Percentiles rank a stretch among this genome's conserved stretches.
These are phyloP conservation scores for Eurosta solidaginis DNA, from an alignment of 1,140 invertebrate genomes.

Conservation along the genomic window DNA sequence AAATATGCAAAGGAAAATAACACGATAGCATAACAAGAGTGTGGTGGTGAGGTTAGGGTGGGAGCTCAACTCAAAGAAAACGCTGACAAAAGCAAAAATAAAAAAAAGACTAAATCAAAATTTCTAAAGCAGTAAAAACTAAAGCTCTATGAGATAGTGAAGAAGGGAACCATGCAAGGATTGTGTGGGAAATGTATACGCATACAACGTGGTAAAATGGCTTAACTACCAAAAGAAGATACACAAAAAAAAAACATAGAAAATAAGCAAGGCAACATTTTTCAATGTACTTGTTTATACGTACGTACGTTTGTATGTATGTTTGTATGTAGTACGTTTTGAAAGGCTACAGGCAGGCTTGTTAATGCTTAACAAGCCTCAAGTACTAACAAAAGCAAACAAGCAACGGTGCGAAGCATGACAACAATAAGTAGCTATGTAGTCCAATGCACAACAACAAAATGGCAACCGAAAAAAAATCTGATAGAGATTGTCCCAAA, in stretches of 20 bases:
- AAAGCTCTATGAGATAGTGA: too few species aligned
- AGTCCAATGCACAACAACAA: constrained; percentile 35
- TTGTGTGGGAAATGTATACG: background rate
- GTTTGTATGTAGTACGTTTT: too few species aligned
- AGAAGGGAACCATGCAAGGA: background rate
- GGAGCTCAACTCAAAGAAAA: too few species aligned
- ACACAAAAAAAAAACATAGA: background rate
- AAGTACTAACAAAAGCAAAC: constrained; percentile 17
- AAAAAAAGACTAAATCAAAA: background rate
- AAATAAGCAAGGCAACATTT: background rate
- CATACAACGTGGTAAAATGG: background rate
- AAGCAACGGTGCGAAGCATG: constrained; percentile 33
- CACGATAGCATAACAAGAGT: constrained; percentile 30
- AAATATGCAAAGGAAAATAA: constrained; percentile 33
- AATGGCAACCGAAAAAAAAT: background rate
- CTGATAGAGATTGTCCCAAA: constrained; percentile 27
- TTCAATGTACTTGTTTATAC: too few species aligned
- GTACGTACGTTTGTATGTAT: too few species aligned
- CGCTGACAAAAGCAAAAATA: background rate
- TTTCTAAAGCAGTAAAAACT: too few species aligned
- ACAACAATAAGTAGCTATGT: constrained; percentile 33
- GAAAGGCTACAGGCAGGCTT: background rate
- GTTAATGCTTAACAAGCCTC: constrained; percentile 21
- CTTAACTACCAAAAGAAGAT: background rate
- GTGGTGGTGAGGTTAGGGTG: too few species aligned